Base-by-base conservation (phyloP, 2,797 vertebrate species). In the Leucoraja ocellata region DNA sequence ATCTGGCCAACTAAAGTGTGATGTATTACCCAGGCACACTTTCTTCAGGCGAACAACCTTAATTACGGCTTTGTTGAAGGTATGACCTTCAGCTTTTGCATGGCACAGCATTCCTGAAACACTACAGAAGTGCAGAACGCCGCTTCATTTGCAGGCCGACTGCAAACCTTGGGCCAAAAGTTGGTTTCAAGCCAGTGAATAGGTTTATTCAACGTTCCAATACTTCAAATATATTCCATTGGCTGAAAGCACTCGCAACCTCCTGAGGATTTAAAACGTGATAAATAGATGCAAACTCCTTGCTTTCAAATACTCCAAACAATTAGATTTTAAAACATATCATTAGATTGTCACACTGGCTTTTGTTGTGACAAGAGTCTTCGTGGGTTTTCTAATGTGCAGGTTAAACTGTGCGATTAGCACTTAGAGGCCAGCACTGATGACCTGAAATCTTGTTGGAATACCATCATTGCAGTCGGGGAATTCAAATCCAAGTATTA, bases 31-130 rank as follows among this genome's bases (percentile, higher is more conserved):
- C 94, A 95, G 94, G 94, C 94, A 94, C 93, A 93, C 94, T 95
- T 96, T 95, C 96, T 97, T 97, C 93, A 95, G 94, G 97, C 98
- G 97, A 94, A 95, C 95, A 96, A 97, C 97, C 97, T 98, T 98
- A 98, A 99, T 98, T 98, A 98, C 97, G 96, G 96, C 95, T 96
- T 97, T 97, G 94, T 96, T 46, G 96, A 96, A 97, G 96, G 96
- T 95, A 95, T 96, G 97, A 97, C 97, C 97, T 98, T 98, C 97
- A 97, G 96, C 95, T 93, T 95, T 71, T 94, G 94, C 94, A 94
- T 95, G 94, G 95, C 94, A 32, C 94, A 96, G 94, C 94, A 94
- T 94, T 94, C 95, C 94, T 32, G 94, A 96, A 96, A 95, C 95
- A 95, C 93, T 94, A 63, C 94, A 94, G 95, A 96, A 96, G 96